Percentiles rank a stretch among this genome's conserved stretches.
Evolutionary conservation across 2,797 vertebrate genomes (phyloP).

Genomic region (Macroramphosus scolopax): DNA sequence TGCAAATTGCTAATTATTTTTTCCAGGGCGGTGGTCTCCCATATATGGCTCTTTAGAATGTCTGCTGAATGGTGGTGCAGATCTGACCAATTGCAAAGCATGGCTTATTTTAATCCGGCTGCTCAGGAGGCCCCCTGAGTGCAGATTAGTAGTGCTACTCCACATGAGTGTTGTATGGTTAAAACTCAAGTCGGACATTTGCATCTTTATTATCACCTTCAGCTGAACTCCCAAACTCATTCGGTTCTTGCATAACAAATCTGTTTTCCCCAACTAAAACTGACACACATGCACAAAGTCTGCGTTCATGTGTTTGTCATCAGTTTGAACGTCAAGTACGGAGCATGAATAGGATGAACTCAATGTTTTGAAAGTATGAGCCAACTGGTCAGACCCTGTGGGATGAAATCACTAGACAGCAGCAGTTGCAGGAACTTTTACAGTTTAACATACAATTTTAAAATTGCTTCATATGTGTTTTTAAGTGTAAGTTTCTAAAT

Average conservation of each 20-base stretch:
- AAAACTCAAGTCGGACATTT: slow-evolving; percentile 3
- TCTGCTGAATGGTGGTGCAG: slow-evolving; percentile 31
- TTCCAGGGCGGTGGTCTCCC: slow-evolving; percentile 10
- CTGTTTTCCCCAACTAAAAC: no score
- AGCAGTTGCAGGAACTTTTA: slow-evolving; percentile 33
- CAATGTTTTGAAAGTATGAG: background rate
- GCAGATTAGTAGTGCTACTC: slow-evolving; percentile 39
- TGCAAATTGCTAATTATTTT: slow-evolving; percentile 17
- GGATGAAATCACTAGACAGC: background rate
- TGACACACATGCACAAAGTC: no score
- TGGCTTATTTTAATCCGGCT: slow-evolving; percentile 46
- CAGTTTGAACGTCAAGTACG: no score
- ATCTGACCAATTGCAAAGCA: slow-evolving; percentile 37
- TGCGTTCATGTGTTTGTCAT: no score
- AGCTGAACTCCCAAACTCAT: no score
- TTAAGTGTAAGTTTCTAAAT: slow-evolving; percentile 53
- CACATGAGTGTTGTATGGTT: slow-evolving; percentile 6
- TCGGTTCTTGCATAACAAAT: no score
- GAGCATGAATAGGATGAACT: no score
- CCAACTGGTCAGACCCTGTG: slow-evolving; percentile 1
- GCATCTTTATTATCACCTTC: background rate
- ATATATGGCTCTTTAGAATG: slow-evolving; percentile 41
- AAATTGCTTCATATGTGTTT: slow-evolving; percentile 35
- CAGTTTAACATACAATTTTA: slow-evolving; percentile 19
- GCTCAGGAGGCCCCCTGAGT: slow-evolving; percentile 31